phyloP scores from a whole-genome alignment of 2,113 vertebrate species.

The Carollia perspicillata region DNA sequence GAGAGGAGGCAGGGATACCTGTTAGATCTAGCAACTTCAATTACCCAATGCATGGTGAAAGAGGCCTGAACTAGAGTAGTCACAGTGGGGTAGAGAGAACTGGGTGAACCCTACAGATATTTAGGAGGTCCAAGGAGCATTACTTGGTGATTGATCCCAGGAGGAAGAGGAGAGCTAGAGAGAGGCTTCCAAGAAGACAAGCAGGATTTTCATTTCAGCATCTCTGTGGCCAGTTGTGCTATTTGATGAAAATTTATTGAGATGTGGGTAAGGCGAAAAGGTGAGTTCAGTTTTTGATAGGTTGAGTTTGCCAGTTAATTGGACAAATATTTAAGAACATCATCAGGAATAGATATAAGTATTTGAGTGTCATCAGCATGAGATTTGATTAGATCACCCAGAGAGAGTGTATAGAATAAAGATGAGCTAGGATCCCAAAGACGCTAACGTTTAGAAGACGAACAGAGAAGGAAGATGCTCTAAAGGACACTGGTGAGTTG shows the following conservation, averaged over 20 bases:
- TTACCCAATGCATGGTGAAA: constrained; percentile 8
- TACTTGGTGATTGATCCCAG: background rate
- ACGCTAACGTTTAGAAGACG: background rate
- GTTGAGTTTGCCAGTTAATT: background rate
- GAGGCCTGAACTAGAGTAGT: background rate
- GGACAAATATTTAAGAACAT: background rate
- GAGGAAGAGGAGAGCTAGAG: background rate
- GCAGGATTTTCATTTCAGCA: constrained; percentile 5
- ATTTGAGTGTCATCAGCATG: background rate
- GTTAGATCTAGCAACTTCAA: background rate
- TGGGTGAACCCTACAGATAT: background rate
- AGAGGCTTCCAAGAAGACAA: background rate
- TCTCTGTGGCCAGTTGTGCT: background rate
- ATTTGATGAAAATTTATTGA: background rate
- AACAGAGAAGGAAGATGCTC: background rate
- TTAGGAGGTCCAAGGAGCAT: background rate
- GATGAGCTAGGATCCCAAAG: background rate
- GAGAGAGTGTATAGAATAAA: background rate
- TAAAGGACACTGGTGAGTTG: background rate
- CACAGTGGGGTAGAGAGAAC: background rate
- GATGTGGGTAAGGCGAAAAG: background rate
- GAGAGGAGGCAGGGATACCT: background rate
- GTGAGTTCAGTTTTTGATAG: constrained; percentile 3
- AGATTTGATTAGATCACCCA: background rate
- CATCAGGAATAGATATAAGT: background rate